phyloP scores from a whole-genome alignment of 1,140 invertebrate species.

The Aphelenchoides besseyi region DNA sequence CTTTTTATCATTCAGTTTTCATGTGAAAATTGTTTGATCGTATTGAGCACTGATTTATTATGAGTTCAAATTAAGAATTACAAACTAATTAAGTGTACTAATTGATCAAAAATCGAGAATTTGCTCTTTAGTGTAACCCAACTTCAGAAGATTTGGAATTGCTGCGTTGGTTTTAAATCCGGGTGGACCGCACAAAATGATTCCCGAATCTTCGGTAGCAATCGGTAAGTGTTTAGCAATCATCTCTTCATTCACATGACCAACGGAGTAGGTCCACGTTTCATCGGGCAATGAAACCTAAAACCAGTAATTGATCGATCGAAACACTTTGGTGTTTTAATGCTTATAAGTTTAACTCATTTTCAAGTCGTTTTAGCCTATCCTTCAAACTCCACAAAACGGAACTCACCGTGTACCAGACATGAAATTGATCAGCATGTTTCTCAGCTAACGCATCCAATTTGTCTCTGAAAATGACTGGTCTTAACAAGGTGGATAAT shows the following conservation, averaged over 20 bases:
- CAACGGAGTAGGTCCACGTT: constrained; percentile 80
- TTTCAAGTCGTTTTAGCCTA: no score
- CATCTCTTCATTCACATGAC: constrained; percentile 89
- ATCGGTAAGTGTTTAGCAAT: constrained; percentile 79
- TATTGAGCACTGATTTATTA: no score
- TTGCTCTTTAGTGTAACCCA: constrained; percentile 14
- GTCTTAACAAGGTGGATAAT: constrained; percentile 1
- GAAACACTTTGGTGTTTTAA: no score
- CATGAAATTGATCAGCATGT: not conserved
- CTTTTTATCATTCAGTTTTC: no score
- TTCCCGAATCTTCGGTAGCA: constrained; percentile 74
- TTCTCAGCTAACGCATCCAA: constrained; percentile 70
- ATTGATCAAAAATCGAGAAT: constrained; percentile 6
- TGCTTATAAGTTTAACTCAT: no score
- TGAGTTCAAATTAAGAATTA: no score
- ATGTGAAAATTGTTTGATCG: no score
- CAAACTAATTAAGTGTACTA: no score
- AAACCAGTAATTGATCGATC: no score
- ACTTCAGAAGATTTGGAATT: not conserved
- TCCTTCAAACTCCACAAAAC: no score
- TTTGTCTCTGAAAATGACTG: constrained; percentile 64
- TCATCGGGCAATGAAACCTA: constrained; percentile 72
- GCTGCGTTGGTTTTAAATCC: constrained; percentile 11
- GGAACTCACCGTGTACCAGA: constrained; percentile 89
- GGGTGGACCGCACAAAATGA: constrained; percentile 79